Conservation (phyloP, 2,797 vertebrate genomes). For the Sebastes taczanowskii region DNA sequence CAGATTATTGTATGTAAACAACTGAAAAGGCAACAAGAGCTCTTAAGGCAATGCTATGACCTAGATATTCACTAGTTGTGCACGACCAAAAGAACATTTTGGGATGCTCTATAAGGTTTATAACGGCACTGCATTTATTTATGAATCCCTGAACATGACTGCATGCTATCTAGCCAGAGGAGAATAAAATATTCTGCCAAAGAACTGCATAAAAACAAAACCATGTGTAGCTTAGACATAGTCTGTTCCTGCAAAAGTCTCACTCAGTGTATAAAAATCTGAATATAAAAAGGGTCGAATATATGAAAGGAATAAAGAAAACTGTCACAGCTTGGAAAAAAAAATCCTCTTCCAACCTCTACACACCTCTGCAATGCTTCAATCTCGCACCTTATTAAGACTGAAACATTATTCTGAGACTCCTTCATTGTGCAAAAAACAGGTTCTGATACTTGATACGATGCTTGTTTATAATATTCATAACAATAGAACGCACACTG, state of each 20-base stretch:
- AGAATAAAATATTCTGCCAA: neutral
- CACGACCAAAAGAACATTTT: neutral
- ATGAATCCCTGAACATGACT: neutral
- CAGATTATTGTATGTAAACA: constrained; percentile 3
- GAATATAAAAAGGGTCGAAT: neutral
- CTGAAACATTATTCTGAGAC: neutral
- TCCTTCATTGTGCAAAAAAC: no score
- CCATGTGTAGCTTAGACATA: neutral
- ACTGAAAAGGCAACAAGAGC: constrained; percentile 17
- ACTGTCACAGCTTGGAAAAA: neutral
- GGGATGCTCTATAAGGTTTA: rapidly evolving
- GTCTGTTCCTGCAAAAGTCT: neutral
- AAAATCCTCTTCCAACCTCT: neutral
- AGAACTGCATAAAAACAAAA: neutral
- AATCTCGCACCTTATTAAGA: neutral
- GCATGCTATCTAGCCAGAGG: neutral
- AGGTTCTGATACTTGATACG: no score
- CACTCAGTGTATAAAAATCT: neutral
- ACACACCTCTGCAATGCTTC: no score
- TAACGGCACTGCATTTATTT: no score
- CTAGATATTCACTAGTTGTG: neutral
- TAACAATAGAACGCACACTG: neutral
- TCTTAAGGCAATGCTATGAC: neutral
- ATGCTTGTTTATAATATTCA: neutral
- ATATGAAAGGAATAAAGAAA: neutral